These are phyloP conservation scores for Saxidomus purpurata DNA, from an alignment of 1,140 invertebrate species.

Conservation along the genomic window DNA sequence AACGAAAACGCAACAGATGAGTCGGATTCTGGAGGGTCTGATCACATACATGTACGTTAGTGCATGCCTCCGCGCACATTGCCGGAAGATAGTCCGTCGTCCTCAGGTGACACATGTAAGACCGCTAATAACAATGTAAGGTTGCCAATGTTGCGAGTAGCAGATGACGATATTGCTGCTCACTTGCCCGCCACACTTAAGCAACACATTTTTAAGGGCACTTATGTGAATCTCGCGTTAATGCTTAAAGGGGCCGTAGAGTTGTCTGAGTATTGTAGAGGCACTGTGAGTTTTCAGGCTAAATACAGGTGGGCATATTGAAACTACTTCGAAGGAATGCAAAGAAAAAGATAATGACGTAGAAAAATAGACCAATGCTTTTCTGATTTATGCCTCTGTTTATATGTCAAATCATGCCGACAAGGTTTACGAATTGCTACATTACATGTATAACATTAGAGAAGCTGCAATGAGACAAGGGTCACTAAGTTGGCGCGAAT, in stretches of 20 bases:
- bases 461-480: background rate
- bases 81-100: too few relatives aligned
- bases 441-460: background rate
- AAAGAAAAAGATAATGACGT: too few relatives aligned
- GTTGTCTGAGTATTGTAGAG: background rate
- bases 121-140: too few relatives aligned
- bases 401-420: background rate
- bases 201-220: background rate
- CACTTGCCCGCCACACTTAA: background rate
- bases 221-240: background rate
- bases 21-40: too few relatives aligned
- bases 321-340: too few relatives aligned
- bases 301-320: background rate
- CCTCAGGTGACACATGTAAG: too few relatives aligned
- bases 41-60: too few relatives aligned
- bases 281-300: background rate
- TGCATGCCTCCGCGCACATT: too few relatives aligned
- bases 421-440: background rate
- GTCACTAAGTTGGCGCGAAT: constrained; percentile 39
- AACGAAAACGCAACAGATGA: too few relatives aligned
- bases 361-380: background rate
- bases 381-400: background rate
- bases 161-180: constrained; percentile 11
- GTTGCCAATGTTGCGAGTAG: background rate
- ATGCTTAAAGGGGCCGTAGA: background rate